Evolutionary conservation across 2,113 vertebrate species (phyloP), one percentile per base, ranked within the genome.

Genomic region (Hemibagrus wyckioides): DNA sequence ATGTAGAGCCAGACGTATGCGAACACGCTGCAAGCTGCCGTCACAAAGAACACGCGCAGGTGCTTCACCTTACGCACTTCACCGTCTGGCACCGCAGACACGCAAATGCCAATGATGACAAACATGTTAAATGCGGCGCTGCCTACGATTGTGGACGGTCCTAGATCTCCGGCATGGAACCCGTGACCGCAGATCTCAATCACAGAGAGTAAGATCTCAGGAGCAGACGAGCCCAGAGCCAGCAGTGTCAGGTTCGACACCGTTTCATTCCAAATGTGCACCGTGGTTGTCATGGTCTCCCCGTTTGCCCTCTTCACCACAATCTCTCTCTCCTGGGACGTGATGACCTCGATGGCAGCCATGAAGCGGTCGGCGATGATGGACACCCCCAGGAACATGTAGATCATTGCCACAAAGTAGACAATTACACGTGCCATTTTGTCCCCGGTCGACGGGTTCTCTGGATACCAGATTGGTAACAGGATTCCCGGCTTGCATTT

Each of bases 71-170:
- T 99, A 67, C 98, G 97, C 25, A 96, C 96, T 93, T 99, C 98
- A 30, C 98, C 98, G 19, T 99, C 97, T 0, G 98, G 98, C 85
- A 99, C 97, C 87, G 98, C 97, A 0, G 97, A 99, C 85, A 99
- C 97, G 0, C 98, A 99, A 91, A 99, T 96, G 91, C 97, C 98
- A 36, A 99, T 97, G 93, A 99, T 99, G 90, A 98, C 96, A 86
- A 99, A 99, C 98, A 99, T 99, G 90, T 99, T 99, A 94, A 99
- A 99, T 81, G 98, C 97, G 9, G 98, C 98, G 0, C 98, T 99
- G 92, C 98, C 98, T 5, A 99, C 98, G 1, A 99, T 98, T 28
- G 98, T 99, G 23, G 98, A 95, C 0, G 98, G 98, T n/a, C 98
- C 98, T 28, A 99, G 95, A 39, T 97, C 95, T 7, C 98, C 98